Percentiles rank a stretch among this genome's conserved stretches.
These are phyloP conservation scores for Capitulum mitella DNA, from an alignment of 2,888 invertebrate species.

Conservation along the genomic window DNA sequence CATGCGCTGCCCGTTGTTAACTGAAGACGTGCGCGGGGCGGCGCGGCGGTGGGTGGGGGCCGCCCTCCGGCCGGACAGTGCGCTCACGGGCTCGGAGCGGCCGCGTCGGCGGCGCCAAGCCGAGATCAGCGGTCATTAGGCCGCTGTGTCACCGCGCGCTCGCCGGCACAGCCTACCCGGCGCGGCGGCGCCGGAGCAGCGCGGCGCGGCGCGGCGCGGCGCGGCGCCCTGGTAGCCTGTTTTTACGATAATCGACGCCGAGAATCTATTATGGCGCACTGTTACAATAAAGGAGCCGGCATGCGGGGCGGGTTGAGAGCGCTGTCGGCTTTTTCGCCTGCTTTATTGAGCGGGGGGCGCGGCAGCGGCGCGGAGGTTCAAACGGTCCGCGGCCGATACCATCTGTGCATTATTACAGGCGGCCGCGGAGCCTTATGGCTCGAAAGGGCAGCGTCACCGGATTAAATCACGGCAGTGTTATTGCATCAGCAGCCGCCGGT, in stretches of 20 bases:
- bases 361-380: not conserved
- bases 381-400: not conserved
- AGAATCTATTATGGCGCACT: slow-evolving; percentile 14
- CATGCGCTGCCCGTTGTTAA: not conserved
- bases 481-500: not conserved
- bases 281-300: not conserved
- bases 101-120: too few relatives aligned
- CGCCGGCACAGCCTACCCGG: not conserved
- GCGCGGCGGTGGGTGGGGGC: too few relatives aligned
- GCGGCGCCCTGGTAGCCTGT: not conserved
- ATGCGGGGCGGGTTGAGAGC: not conserved
- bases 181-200: not conserved
- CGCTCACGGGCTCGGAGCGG: too few relatives aligned
- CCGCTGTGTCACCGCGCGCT: not conserved
- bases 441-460: slow-evolving; percentile 12
- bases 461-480: not conserved
- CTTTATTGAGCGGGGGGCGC: slow-evolving; percentile 1
- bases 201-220: not conserved
- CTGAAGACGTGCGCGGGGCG: too few relatives aligned
- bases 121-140: too few relatives aligned
- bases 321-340: not conserved
- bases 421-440: not conserved
- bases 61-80: too few relatives aligned
- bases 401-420: slow-evolving; percentile 21
- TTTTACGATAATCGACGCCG: not conserved